Evolutionary conservation across 2,113 vertebrate genomes (phyloP), one percentile per base, ranked within the genome.

Genomic region (Macrotis lagotis): DNA sequence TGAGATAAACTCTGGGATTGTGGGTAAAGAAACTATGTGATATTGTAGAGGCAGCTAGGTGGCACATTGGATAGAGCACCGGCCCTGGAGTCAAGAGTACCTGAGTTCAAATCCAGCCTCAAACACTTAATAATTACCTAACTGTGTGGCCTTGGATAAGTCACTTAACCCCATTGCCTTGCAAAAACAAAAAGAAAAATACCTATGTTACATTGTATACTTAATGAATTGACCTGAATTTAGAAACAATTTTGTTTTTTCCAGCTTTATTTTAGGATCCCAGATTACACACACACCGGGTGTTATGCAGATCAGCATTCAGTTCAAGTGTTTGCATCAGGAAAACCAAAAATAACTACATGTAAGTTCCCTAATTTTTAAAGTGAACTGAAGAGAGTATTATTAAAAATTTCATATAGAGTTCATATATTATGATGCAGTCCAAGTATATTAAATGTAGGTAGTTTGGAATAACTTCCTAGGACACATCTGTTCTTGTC

Each of bases 241-340:
- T 97, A n/a, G 26, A 28, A 97, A 0, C 28, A n/a, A 94, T 95
- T 96, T 55, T 98, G 59, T 97, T 90, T 97, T 94, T 93, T 97
- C 0, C 95, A 99, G 99, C 98, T 99, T 97, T 98, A 98, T 97
- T 99, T 99, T 98, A 99, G 98, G 97, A 99, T 99, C 96, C 98
- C 99, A 96, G 99, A 99, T 97, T 98, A 99, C 52, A 99, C 99
- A 0, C 98, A 99, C 28, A 99, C 99, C 96, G 99, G 99, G 25
- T 99, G 99, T 98, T 99, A 98, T 0, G 98, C 99, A 25, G 99
- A 99, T 98, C 99, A 99, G 95, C 99, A 99, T 98, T 99, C 99
- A 47, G 97, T 99, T 96, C 99, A 99, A 97, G 98, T 99, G 95
- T 99, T 99, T 98, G 98, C 98, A 28, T 99, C 99, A 91, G 98